Conservation (phyloP, 2,888 invertebrate genomes). For the Orthonevra nobilis region DNA sequence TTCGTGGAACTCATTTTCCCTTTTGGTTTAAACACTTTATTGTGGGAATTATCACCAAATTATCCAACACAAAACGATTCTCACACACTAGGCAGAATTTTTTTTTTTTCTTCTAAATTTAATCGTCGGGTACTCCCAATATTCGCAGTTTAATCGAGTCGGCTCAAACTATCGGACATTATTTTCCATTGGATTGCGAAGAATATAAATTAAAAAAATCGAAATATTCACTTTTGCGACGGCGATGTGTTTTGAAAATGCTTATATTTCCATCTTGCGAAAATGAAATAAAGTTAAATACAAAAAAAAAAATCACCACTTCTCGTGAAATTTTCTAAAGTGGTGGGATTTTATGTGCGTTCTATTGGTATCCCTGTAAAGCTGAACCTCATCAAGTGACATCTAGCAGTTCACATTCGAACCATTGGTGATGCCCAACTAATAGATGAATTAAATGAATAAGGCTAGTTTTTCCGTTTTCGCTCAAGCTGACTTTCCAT, state of each 20-base stretch:
- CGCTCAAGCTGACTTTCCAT: too few species aligned
- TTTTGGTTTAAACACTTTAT: constrained; percentile 24
- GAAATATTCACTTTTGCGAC: constrained; percentile 40
- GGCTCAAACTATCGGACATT: constrained; percentile 24
- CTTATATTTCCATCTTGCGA: constrained; percentile 63
- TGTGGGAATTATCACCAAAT: constrained; percentile 39
- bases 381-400: not conserved
- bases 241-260: constrained; percentile 53
- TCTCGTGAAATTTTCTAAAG: constrained; percentile 40
- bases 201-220: constrained; percentile 15
- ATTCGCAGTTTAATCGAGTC: constrained; percentile 34
- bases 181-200: constrained; percentile 6
- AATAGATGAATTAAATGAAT: too few species aligned
- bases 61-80: constrained; percentile 47
- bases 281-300: constrained; percentile 63
- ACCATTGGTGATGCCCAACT: too few species aligned
- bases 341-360: constrained; percentile 9
- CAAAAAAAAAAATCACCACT: constrained; percentile 57
- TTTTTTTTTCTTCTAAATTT: constrained; percentile 37
- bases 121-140: not conserved
- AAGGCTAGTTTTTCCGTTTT: too few species aligned
- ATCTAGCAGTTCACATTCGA: not conserved
- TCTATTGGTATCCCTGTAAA: constrained; percentile 29
- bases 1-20: constrained; percentile 60
- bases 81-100: constrained; percentile 22